Evolutionary conservation across 2,113 vertebrate species (phyloP).

Genomic region (Zosterops hypoxanthus): DNA sequence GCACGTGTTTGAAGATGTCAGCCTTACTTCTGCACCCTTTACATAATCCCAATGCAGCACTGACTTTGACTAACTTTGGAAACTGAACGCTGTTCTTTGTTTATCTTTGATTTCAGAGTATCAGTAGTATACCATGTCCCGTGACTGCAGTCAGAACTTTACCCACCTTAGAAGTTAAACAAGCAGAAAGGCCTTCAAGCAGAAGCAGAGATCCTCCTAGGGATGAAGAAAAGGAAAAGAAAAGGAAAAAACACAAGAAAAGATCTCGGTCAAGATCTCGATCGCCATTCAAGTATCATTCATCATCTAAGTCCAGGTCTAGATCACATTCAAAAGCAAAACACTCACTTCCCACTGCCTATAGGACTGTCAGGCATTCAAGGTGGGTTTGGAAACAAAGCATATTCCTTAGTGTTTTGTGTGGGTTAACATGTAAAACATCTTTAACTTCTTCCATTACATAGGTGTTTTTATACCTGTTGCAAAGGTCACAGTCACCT

Average conservation of each 20-base stretch:
- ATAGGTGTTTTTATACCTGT: neutral
- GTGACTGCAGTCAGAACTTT: constrained; percentile 63
- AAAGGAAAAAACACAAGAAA: constrained; percentile 93
- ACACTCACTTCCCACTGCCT: constrained; percentile 92
- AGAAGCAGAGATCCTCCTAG: constrained; percentile 69
- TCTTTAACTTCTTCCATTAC: neutral
- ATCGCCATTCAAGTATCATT: constrained; percentile 79
- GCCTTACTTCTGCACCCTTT: neutral
- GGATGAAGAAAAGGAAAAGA: constrained; percentile 87
- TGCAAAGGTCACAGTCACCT: neutral
- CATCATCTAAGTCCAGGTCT: constrained; percentile 76
- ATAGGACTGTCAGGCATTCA: constrained; percentile 86
- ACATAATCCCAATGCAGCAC: neutral
- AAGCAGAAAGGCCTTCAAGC: constrained; percentile 66
- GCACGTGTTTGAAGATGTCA: neutral
- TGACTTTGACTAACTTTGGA: neutral
- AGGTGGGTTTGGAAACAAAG: constrained; percentile 77
- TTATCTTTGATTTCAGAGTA: constrained; percentile 57
- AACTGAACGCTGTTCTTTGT: neutral
- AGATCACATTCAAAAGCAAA: constrained; percentile 85
- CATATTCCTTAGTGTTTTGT: neutral
- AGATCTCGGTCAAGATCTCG: constrained; percentile 85
- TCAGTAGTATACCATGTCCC: constrained; percentile 50
- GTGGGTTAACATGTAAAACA: neutral
- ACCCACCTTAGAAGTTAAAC: constrained; percentile 65